Evolutionary conservation across 2,888 invertebrate genomes (phyloP).

Genomic region (Penaeus monodon): DNA sequence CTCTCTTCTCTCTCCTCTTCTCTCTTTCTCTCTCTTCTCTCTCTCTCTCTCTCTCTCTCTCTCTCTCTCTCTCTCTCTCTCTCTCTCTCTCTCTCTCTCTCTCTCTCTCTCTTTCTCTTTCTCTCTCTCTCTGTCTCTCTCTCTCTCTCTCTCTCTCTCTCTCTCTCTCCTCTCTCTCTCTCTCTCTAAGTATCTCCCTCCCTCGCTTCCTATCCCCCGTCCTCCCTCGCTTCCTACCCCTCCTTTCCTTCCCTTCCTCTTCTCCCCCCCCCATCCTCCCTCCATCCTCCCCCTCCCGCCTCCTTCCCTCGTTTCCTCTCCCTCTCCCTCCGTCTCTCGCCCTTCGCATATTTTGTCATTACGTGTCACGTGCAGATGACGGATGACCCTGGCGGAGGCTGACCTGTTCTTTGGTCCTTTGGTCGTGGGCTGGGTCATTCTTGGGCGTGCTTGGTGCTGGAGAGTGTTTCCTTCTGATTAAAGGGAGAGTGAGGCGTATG

Average conservation of each 20-base stretch:
- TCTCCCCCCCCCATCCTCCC: too few relatives aligned
- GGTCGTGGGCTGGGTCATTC: too few relatives aligned
- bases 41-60: constrained; percentile 22
- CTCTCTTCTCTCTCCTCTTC: background rate
- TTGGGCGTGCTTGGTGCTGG: too few relatives aligned
- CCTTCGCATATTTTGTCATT: too few relatives aligned
- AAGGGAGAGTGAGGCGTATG: background rate
- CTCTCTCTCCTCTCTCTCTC: constrained; percentile 18
- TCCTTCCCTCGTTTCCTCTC: too few relatives aligned
- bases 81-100: background rate
- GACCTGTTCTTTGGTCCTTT: too few relatives aligned
- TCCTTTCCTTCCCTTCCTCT: too few relatives aligned
- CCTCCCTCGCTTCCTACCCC: too few relatives aligned
- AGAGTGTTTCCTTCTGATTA: background rate
- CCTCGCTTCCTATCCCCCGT: background rate
- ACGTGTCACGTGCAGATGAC: too few relatives aligned
- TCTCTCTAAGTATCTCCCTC: constrained; percentile 11
- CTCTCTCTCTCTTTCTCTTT: background rate
- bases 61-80: background rate
- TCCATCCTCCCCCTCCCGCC: too few relatives aligned
- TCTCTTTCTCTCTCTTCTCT: background rate
- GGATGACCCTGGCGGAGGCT: too few relatives aligned
- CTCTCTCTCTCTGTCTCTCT: background rate
- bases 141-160: background rate
- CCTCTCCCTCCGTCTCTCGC: too few relatives aligned